Conservation (phyloP, 2,888 invertebrate species). For the Rhamnusium bicolor region DNA sequence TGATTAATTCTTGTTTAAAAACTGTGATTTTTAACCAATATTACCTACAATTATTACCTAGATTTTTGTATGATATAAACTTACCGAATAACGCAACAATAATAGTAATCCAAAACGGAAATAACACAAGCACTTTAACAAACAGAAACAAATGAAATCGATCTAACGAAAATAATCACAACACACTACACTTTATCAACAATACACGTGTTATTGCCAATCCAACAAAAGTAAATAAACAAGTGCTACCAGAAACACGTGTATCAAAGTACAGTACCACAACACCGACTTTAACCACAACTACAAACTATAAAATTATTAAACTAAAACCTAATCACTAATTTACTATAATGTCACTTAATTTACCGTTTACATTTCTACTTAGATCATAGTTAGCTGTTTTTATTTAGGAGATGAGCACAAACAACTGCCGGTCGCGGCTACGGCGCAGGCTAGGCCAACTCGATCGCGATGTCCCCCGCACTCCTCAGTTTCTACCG, state of each 20-base stretch:
- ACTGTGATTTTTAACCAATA: too few relatives aligned
- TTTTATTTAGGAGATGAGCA: conserved; percentile 48
- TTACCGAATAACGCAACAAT: background rate
- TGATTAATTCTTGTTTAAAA: too few relatives aligned
- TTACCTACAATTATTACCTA: too few relatives aligned
- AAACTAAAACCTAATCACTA: conserved; percentile 27
- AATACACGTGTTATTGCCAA: conserved; percentile 39
- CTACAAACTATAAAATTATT: conserved; percentile 1
- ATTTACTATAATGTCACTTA: conserved; percentile 17
- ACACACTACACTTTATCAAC: conserved; percentile 27
- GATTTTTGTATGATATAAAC: too few relatives aligned
- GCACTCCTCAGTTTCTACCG: conserved; percentile 21
- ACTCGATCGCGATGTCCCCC: conserved; percentile 35
- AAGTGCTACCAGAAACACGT: conserved; percentile 32
- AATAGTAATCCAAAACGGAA: conserved; percentile 1
- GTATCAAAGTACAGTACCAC: conserved; percentile 7
- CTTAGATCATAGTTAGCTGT: conserved; percentile 35
- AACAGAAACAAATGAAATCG: background rate
- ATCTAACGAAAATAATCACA: conserved; percentile 26
- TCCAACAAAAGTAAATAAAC: conserved; percentile 37
- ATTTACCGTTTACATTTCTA: conserved; percentile 42
- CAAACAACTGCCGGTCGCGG: conserved; percentile 43
- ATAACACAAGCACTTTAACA: background rate
- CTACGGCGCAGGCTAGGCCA: conserved; percentile 38
- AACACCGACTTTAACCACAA: conserved; percentile 9